phyloP scores from a whole-genome alignment of 2,888 invertebrate species.

The Frankliniella intonsa region DNA sequence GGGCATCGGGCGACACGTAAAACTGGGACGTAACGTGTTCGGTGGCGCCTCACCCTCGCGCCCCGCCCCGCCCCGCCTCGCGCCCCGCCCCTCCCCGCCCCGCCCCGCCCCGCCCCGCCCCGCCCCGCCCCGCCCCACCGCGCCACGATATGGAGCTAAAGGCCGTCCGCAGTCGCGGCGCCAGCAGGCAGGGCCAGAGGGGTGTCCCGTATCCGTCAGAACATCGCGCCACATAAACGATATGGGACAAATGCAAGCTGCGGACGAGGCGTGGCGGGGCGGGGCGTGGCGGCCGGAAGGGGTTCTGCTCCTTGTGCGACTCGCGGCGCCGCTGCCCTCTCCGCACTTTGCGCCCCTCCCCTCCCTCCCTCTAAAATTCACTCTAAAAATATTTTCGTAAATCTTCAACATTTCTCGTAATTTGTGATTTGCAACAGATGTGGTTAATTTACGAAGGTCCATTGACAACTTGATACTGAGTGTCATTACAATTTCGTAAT shows the following conservation, averaged over 20 bases:
- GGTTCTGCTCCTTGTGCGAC: too few relatives aligned
- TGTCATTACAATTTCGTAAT: too few relatives aligned
- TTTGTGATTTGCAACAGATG: too few relatives aligned
- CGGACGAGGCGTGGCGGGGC: not conserved
- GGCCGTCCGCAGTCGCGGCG: too few relatives aligned
- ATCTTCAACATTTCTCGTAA: too few relatives aligned
- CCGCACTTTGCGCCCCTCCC: not conserved
- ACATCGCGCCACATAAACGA: not conserved
- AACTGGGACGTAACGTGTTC: not conserved
- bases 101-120: not conserved
- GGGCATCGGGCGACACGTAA: conserved; percentile 13
- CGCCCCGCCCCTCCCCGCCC: not conserved
- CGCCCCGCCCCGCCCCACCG: not conserved
- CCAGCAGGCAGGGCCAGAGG: too few relatives aligned
- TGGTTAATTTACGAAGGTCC: too few relatives aligned
- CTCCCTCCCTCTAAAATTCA: too few relatives aligned
- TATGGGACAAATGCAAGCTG: conserved; percentile 16
- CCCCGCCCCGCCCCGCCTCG: not conserved
- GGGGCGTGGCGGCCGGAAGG: not conserved
- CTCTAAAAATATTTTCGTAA: too few relatives aligned
- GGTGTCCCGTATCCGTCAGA: not conserved
- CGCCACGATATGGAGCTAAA: not conserved
- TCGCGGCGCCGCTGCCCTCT: too few relatives aligned
- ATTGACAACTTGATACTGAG: too few relatives aligned
- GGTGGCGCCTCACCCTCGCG: not conserved